Evolutionary conservation across 2,113 vertebrate species (phyloP).

Genomic region (Cyanoliseus patagonus): DNA sequence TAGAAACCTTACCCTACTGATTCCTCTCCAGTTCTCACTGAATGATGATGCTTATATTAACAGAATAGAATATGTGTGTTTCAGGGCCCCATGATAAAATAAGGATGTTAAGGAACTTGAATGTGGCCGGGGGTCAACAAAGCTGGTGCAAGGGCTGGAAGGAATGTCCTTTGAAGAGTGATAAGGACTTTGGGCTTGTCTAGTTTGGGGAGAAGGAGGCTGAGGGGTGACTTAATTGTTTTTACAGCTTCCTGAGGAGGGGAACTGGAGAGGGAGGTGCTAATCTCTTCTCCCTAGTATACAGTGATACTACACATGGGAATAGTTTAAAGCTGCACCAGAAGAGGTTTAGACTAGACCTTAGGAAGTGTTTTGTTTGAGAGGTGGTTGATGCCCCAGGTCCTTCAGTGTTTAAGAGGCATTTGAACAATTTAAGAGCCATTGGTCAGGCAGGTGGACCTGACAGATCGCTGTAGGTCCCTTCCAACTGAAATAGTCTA

Average conservation of each 20-base stretch:
- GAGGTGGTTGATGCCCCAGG: neutral
- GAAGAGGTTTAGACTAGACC: neutral
- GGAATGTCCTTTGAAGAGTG: neutral
- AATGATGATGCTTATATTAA: neutral
- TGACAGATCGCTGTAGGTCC: neutral
- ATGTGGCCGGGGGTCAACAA: neutral
- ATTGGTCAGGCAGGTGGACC: neutral
- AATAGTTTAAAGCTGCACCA: neutral
- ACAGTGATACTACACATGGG: accelerated
- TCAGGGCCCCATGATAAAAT: neutral
- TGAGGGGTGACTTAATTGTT: neutral
- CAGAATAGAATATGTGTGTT: neutral
- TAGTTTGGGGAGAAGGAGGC: neutral
- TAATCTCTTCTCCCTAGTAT: neutral
- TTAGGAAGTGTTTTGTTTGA: neutral
- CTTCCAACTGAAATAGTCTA: neutral
- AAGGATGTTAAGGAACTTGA: neutral
- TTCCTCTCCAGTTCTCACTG: neutral
- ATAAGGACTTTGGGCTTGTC: neutral
- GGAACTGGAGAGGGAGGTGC: neutral
- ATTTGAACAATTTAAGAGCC: neutral
- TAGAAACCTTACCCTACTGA: neutral
- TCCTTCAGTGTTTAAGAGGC: neutral
- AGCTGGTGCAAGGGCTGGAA: neutral
- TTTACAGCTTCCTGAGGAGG: neutral